Base-by-base conservation (phyloP, 2,888 invertebrate genomes). In the Salpingus planirostris region DNA sequence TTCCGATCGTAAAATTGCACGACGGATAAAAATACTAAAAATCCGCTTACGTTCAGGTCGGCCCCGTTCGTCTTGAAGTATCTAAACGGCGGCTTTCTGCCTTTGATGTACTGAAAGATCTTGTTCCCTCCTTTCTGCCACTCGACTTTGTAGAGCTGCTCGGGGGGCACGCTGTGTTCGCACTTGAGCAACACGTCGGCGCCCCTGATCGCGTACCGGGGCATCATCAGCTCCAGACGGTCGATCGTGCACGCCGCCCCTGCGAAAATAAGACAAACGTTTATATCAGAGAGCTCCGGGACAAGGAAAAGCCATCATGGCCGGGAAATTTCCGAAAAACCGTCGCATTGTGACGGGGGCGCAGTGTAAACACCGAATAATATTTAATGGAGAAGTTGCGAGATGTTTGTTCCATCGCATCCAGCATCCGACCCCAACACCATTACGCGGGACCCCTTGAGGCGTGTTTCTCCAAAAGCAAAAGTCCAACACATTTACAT, bases 81-180 rank as follows among this genome's bases (percentile, higher is more conserved):
- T 43, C 70, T 70, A 57, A 78, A 83, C 32, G 85, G 84, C 46
- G 84, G 84, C 58, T 73, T 80, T 40, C 86, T 70, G 47, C 81
- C 80, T 54, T 77, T 78, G 59, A 86, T 79, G 62, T 79, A 86
- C 66, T 84, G 82, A 64, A 85, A 82, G 68, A 86, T 79, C 68
- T 84, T 86, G 57, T 71, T 72, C 48, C 74, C 75, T 48, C 71
- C 74, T 46, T 78, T 75, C 31, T 76, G 69, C 73, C 80, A 81
- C 61, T 80, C 82, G 49, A 86, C 83, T 65, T 85, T 85, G 69
- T 84, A 80, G 33, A 86, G 72, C 49, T 80, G 73, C 54, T 80
- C 78, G 24, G 76, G 74, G 27, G 74, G 71, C 36, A 85, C 81
- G 64, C 79, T 81, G 68, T 86, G 84, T 42, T 77, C 73, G 69